A percentile compares a stretch with the other conserved stretches of the same genome.
Conservation (phyloP, 2,888 invertebrate genomes). For the Brachyopa scutellaris region DNA sequence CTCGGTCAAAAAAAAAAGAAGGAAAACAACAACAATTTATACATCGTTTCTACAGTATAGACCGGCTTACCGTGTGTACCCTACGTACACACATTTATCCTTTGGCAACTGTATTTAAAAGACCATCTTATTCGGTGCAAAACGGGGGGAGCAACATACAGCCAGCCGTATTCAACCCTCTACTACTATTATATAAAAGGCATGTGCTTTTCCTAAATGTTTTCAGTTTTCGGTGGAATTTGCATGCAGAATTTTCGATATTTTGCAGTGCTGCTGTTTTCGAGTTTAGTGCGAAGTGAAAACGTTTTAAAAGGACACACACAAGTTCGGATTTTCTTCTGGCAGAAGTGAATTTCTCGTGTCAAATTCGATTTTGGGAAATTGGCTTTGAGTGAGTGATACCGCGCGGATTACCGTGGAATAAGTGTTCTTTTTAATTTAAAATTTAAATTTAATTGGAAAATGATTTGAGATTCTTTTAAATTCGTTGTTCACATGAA, state of each 20-base stretch:
- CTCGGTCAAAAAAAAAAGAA: slow-evolving; percentile 62
- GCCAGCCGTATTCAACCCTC: slow-evolving; percentile 71
- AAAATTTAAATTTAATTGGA: not conserved
- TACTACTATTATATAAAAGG: slow-evolving; percentile 74
- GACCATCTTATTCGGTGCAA: slow-evolving; percentile 66
- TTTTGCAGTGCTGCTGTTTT: slow-evolving; percentile 69
- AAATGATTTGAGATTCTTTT: not conserved
- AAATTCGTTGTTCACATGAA: not conserved
- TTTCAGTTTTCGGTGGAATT: slow-evolving; percentile 76
- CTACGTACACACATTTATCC: slow-evolving; percentile 70
- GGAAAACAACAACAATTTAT: slow-evolving; percentile 30
- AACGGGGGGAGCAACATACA: slow-evolving; percentile 60
- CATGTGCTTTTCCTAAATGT: slow-evolving; percentile 75
- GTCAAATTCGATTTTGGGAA: slow-evolving; percentile 37
- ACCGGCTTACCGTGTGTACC: slow-evolving; percentile 56
- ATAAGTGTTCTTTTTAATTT: not conserved
- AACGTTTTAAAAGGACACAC: slow-evolving; percentile 19
- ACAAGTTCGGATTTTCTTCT: slow-evolving; percentile 12
- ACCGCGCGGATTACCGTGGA: not conserved
- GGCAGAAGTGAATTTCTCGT: slow-evolving; percentile 20
- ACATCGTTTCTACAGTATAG: slow-evolving; percentile 47
- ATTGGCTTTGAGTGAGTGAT: slow-evolving; percentile 35
- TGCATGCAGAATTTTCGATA: slow-evolving; percentile 75
- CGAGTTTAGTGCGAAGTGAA: slow-evolving; percentile 32
- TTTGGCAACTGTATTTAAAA: slow-evolving; percentile 72